These are phyloP conservation scores for Gonocerus acuteangulatus DNA, from an alignment of 2,888 invertebrate genomes.

Conservation along the genomic window DNA sequence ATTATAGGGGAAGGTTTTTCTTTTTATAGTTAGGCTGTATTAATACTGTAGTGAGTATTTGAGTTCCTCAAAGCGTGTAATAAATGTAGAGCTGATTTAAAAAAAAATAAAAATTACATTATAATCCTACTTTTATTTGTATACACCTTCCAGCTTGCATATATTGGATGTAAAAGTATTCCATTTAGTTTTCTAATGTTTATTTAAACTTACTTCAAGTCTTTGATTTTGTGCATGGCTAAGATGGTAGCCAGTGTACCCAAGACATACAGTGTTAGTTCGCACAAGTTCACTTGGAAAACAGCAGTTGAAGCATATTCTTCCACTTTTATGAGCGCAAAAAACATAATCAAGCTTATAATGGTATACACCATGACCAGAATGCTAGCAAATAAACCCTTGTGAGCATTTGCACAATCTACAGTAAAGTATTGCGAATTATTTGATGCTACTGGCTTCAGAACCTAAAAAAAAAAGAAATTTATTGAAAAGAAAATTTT, in stretches of 20 bases:
- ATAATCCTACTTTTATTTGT: no score
- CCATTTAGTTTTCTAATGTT: no score
- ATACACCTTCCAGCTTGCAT: no score
- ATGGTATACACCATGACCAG: conserved; percentile 73
- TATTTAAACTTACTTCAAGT: conserved; percentile 59
- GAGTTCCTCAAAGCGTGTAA: no score
- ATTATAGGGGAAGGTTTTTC: no score
- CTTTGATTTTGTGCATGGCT: conserved; percentile 61
- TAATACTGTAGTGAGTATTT: no score
- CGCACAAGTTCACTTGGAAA: conserved; percentile 68
- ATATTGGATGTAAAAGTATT: no score
- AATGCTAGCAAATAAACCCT: conserved; percentile 53
- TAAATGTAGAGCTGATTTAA: no score
- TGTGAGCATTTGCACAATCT: conserved; percentile 56
- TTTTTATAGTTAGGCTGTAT: no score
- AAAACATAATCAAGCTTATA: conserved; percentile 82
- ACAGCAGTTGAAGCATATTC: conserved; percentile 57
- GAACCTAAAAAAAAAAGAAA: conserved; percentile 14
- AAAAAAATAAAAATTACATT: not conserved
- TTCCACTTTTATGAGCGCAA: conserved; percentile 64
- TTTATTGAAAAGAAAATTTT: not conserved
- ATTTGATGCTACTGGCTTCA: conserved; percentile 24
- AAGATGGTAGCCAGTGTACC: conserved; percentile 56
- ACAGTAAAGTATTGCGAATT: conserved; percentile 46
- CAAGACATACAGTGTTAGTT: conserved; percentile 62